Conservation (phyloP, 2,888 invertebrate genomes). For the Melinopterus prodromus region DNA sequence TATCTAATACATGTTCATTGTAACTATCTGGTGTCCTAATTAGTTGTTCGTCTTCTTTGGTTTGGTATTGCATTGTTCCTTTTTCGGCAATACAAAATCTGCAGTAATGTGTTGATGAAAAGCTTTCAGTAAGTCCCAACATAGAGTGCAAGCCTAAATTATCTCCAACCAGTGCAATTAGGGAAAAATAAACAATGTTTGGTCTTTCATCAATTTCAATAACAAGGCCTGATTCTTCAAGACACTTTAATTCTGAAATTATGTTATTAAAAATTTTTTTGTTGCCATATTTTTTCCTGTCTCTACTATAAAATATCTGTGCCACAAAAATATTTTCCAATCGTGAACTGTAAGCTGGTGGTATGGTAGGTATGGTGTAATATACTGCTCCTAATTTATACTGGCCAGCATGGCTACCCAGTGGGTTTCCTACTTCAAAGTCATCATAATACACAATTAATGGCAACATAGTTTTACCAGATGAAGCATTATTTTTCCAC, state of each 20-base stretch:
- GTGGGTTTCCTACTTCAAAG: no score
- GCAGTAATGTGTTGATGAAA: constrained; percentile 35
- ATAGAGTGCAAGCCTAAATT: constrained; percentile 39
- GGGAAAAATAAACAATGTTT: constrained; percentile 31
- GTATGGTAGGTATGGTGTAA: no score
- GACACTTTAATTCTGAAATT: constrained; percentile 28
- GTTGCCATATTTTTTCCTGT: constrained; percentile 33
- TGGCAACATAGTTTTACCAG: no score
- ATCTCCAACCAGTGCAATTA: constrained; percentile 36
- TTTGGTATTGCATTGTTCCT: constrained; percentile 28
- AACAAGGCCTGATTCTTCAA: constrained; percentile 39
- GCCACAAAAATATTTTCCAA: constrained; percentile 39
- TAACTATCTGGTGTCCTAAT: constrained; percentile 29
- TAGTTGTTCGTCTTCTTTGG: constrained; percentile 36
- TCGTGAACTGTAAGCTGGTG: no score
- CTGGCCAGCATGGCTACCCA: no score
- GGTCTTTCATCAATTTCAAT: constrained; percentile 16
- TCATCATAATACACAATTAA: no score
- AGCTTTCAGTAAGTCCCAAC: constrained; percentile 38
- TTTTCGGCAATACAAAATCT: constrained; percentile 40
- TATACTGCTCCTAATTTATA: no score
- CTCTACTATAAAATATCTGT: constrained; percentile 41
- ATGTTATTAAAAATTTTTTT: constrained; percentile 27
- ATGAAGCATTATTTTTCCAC: no score
- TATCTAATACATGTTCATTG: constrained; percentile 31